These are phyloP conservation scores for Crotalus viridis DNA, from an alignment of 2,113 vertebrate species.

Conservation along the genomic window DNA sequence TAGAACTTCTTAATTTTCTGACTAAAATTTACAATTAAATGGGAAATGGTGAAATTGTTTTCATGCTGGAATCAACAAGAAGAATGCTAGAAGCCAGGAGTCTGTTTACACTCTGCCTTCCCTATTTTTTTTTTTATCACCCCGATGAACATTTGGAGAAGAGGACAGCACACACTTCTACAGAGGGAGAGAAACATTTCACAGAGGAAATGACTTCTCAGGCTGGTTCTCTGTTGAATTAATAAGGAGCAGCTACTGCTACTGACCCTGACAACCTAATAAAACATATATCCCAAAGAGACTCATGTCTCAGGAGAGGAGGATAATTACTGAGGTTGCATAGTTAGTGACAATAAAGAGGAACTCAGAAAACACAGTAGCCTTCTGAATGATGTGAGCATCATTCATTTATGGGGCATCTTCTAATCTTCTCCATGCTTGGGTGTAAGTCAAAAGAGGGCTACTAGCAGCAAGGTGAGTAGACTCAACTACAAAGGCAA, in stretches of 20 bases:
- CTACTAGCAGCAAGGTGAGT: background rate
- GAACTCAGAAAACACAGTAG: background rate
- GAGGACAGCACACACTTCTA: background rate
- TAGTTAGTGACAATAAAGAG: background rate
- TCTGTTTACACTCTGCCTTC: conserved; percentile 18
- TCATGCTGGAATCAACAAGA: background rate
- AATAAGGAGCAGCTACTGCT: conserved; percentile 7
- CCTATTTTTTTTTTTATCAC: conserved; percentile 1
- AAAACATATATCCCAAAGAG: conserved; percentile 19
- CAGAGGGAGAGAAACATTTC: conserved; percentile 1
- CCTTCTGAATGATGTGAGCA: conserved; percentile 11
- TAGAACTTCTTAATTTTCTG: conserved; percentile 19
- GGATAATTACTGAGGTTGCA: conserved; percentile 11
- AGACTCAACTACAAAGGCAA: background rate
- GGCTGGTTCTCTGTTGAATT: background rate
- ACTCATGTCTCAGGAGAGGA: conserved; percentile 5
- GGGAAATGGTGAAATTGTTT: conserved; percentile 25
- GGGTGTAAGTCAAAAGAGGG: background rate
- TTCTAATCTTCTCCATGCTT: conserved; percentile 13
- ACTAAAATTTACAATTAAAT: conserved; percentile 40
- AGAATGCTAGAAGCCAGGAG: conserved; percentile 8
- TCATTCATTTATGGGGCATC: background rate
- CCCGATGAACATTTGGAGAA: background rate
- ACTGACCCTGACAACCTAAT: conserved; percentile 2
- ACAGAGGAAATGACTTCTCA: conserved; percentile 1